These are phyloP conservation scores for Thunnus maccoyii DNA, from an alignment of 2,113 vertebrate genomes.

Conservation along the genomic window DNA sequence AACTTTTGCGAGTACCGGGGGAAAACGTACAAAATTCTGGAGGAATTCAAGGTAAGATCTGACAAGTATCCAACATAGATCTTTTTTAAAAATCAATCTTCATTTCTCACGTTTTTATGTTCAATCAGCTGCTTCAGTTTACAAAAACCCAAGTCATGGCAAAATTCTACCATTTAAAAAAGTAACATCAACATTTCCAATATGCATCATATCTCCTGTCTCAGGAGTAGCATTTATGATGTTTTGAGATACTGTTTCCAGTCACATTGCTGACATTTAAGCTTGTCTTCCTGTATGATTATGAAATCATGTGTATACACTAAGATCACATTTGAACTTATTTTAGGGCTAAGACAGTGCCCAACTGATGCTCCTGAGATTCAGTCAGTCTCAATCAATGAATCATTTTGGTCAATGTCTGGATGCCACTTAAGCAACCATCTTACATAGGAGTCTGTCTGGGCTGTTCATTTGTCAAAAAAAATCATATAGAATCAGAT, in stretches of 20 bases:
- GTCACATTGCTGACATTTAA: neutral
- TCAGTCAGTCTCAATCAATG: slow-evolving; percentile 1
- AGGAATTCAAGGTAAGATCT: slow-evolving; percentile 97
- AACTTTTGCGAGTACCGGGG: slow-evolving; percentile 99
- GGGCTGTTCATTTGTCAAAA: neutral
- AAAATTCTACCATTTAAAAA: neutral
- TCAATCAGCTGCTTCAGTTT: neutral
- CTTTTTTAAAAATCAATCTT: neutral
- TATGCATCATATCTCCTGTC: neutral
- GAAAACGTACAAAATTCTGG: slow-evolving; percentile 98
- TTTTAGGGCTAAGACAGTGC: neutral
- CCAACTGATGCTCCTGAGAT: slow-evolving; percentile 34
- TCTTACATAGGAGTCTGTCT: neutral
- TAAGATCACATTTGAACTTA: neutral
- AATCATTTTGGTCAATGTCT: slow-evolving; percentile 1
- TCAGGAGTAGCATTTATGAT: neutral
- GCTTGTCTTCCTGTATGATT: neutral
- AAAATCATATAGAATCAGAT: neutral
- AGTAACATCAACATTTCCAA: neutral
- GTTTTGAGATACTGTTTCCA: neutral
- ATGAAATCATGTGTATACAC: neutral
- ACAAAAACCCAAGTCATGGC: neutral
- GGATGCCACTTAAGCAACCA: slow-evolving; percentile 20
- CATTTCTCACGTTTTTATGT: neutral
- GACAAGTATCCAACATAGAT: neutral